Percentiles rank a stretch among this genome's conserved stretches.
Evolutionary conservation across 1,140 invertebrate genomes (phyloP).

Genomic region (Oreohelix idahoensis): DNA sequence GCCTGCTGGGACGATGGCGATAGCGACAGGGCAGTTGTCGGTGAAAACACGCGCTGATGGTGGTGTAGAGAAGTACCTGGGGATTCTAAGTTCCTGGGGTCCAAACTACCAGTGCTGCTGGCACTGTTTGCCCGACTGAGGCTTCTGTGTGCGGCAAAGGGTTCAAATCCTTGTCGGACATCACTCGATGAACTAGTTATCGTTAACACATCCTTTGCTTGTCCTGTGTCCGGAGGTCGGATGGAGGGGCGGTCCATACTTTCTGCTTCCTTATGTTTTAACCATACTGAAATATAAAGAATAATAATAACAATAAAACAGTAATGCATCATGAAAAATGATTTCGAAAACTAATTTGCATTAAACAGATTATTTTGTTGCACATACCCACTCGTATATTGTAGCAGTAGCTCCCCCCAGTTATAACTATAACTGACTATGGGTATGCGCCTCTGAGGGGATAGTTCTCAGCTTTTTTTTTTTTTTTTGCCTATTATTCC

Average conservation of each 20-base stretch:
- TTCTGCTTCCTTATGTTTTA: neutral
- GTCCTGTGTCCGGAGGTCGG: conserved; percentile 22
- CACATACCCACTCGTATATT: too few species aligned
- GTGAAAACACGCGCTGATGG: neutral
- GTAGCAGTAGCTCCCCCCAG: too few species aligned
- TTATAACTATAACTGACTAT: too few species aligned
- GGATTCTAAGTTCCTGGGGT: neutral
- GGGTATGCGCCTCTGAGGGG: too few species aligned
- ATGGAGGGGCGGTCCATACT: conserved; percentile 20
- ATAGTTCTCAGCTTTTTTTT: too few species aligned
- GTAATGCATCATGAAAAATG: too few species aligned
- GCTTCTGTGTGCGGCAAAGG: conserved; percentile 13
- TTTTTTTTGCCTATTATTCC: too few species aligned
- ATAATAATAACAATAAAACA: too few species aligned
- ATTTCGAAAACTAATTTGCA: too few species aligned
- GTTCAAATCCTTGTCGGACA: conserved; percentile 13
- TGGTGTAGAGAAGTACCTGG: neutral
- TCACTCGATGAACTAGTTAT: neutral
- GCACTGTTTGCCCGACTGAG: neutral
- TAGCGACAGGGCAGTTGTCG: neutral
- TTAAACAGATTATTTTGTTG: too few species aligned
- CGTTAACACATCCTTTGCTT: neutral
- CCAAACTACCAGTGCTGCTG: neutral
- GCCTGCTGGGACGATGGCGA: neutral
- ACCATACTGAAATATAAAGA: conserved; percentile 36